A percentile compares a stretch with the other conserved stretches of the same genome.
These are phyloP conservation scores for Rhopalosiphum maidis DNA, from an alignment of 1,140 invertebrate species.

Conservation along the genomic window DNA sequence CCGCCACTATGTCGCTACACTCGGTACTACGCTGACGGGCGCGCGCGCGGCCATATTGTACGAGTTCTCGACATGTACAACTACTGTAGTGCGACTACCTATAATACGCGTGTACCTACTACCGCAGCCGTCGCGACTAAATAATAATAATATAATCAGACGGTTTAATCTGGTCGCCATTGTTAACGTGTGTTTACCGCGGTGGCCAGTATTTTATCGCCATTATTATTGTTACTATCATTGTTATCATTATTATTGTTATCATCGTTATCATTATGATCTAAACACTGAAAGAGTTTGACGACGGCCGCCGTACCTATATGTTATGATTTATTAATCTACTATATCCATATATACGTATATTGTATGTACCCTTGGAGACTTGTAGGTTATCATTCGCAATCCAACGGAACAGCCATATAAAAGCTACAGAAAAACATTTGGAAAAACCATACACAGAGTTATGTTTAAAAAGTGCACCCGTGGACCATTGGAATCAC, in stretches of 20 bases:
- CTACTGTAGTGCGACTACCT: neutral
- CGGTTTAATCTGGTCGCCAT: conserved; percentile 32
- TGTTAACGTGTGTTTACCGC: neutral
- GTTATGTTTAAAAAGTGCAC: neutral
- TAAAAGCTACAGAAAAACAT: neutral
- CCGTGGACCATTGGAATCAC: neutral
- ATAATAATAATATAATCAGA: conserved; percentile 12
- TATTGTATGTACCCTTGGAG: no score
- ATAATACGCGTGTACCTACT: neutral
- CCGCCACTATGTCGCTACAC: neutral
- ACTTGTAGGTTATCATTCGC: neutral
- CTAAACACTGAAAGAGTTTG: neutral
- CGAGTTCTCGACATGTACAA: neutral
- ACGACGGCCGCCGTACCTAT: neutral
- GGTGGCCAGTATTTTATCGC: neutral
- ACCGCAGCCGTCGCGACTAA: neutral
- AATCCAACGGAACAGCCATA: no score
- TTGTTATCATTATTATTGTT: neutral
- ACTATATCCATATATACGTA: no score
- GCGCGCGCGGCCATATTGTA: conserved; percentile 13
- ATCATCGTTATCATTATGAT: neutral
- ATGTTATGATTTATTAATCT: neutral
- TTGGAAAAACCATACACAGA: neutral
- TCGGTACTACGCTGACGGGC: neutral
- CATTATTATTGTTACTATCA: neutral